phyloP scores from a whole-genome alignment of 2,888 invertebrate genomes.

The Amphipyra tragopoginis region DNA sequence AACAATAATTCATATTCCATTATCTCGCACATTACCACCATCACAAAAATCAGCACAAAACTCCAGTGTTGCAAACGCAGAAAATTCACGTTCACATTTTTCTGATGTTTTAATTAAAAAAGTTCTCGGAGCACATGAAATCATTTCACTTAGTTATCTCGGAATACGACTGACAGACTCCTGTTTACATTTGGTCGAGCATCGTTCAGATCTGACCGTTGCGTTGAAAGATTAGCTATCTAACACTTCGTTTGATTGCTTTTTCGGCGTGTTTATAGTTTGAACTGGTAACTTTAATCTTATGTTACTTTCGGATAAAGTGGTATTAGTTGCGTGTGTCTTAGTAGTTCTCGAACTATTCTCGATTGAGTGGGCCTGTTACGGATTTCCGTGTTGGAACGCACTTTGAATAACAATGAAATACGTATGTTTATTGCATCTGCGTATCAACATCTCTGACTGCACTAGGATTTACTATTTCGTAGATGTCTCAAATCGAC shows the following conservation, averaged over 20 bases:
- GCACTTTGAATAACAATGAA: conserved; percentile 42
- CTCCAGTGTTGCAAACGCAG: conserved; percentile 17
- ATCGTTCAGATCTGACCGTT: conserved; percentile 44
- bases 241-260: conserved; percentile 59
- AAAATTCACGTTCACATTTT: conserved; percentile 19
- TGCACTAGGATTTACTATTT: conserved; percentile 3
- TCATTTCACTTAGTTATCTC: conserved; percentile 33
- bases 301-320: conserved; percentile 41
- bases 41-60: conserved; percentile 27
- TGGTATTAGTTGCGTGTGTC: conserved; percentile 35
- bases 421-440: conserved; percentile 8
- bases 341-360: conserved; percentile 32
- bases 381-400: conserved; percentile 37
- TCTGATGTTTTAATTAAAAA: conserved; percentile 53
- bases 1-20: conserved; percentile 9
- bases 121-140: conserved; percentile 33
- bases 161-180: conserved; percentile 36
- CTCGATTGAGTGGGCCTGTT: conserved; percentile 10
- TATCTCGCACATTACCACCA: conserved; percentile 18
- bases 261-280: conserved; percentile 51
- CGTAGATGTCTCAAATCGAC: no score
- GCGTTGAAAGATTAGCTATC: conserved; percentile 59
- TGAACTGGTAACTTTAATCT: conserved; percentile 50
- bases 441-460: conserved; percentile 25
- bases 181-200: conserved; percentile 49